These are phyloP conservation scores for Chymomyza procnemis DNA, from an alignment of 2,888 invertebrate species.

Conservation along the genomic window DNA sequence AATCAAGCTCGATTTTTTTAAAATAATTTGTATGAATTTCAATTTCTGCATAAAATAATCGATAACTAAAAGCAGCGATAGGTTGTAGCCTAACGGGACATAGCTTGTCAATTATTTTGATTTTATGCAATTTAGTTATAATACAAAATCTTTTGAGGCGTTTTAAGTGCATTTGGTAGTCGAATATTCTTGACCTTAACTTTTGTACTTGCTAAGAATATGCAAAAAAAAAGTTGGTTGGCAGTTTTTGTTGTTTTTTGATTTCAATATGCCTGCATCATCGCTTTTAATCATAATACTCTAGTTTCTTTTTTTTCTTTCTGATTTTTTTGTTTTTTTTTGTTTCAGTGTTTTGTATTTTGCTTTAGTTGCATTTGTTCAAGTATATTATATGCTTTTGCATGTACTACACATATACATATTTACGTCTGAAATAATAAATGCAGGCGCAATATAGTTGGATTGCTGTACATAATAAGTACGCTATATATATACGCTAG, in stretches of 20 bases:
- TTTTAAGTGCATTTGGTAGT: not conserved
- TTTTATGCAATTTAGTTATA: no score
- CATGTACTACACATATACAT: not conserved
- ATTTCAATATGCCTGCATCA: conserved; percentile 4
- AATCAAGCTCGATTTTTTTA: no score
- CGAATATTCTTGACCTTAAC: not conserved
- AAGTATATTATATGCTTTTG: not conserved
- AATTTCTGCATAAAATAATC: no score
- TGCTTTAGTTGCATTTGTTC: conserved; percentile 4
- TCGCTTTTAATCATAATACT: conserved; percentile 9
- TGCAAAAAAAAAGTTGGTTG: not conserved
- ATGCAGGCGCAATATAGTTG: not conserved
- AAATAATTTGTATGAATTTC: no score
- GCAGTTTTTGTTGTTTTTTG: conserved; percentile 6
- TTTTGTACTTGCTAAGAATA: not conserved
- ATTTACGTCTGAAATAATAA: not conserved
- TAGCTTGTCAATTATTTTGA: no score
- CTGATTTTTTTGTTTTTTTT: no score
- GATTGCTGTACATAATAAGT: no score
- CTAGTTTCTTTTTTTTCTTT: conserved; percentile 4
- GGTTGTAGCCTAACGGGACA: no score
- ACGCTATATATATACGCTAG: not conserved
- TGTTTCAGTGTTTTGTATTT: not conserved
- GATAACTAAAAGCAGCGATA: no score
- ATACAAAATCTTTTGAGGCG: no score